phyloP scores from a whole-genome alignment of 2,797 vertebrate species.

The Poecilia picta region DNA sequence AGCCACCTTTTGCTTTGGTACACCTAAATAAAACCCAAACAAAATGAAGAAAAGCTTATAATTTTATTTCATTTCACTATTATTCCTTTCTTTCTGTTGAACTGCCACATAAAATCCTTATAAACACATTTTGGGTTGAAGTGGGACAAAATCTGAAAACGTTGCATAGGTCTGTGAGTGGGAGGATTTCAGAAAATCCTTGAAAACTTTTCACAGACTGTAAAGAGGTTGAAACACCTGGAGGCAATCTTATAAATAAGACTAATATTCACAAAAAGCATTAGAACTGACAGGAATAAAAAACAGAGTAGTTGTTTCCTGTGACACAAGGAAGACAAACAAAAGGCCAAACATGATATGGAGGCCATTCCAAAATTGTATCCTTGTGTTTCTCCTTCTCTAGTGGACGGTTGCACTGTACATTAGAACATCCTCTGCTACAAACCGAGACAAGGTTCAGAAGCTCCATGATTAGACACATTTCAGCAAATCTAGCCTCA shows the following conservation, averaged over 20 bases:
- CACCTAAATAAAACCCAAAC: not conserved
- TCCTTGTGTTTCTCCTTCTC: conserved; percentile 23
- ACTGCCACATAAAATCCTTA: not conserved
- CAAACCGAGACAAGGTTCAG: conserved; percentile 26
- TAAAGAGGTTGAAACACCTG: conserved; percentile 2
- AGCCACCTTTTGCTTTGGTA: not conserved
- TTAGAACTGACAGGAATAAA: conserved; percentile 5
- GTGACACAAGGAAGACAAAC: conserved; percentile 28
- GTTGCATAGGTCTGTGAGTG: not conserved
- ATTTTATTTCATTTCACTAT: not conserved
- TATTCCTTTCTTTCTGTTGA: not conserved
- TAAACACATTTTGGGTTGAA: not conserved
- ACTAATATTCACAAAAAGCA: conserved; percentile 2
- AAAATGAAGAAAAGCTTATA: not conserved
- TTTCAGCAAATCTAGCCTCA: conserved; percentile 18
- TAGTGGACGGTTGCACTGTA: conserved; percentile 15
- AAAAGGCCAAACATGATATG: conserved; percentile 34
- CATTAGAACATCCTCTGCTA: conserved; percentile 23
- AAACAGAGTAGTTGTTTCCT: conserved; percentile 10
- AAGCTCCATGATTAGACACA: conserved; percentile 5
- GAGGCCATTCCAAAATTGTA: conserved; percentile 21
- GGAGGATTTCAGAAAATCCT: conserved; percentile 11
- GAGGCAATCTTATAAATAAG: conserved; percentile 17
- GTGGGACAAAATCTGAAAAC: not conserved
- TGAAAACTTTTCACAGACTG: not conserved